These are phyloP conservation scores for Neoscelio sp. DNA, from an alignment of 2,888 invertebrate species.

Conservation along the genomic window DNA sequence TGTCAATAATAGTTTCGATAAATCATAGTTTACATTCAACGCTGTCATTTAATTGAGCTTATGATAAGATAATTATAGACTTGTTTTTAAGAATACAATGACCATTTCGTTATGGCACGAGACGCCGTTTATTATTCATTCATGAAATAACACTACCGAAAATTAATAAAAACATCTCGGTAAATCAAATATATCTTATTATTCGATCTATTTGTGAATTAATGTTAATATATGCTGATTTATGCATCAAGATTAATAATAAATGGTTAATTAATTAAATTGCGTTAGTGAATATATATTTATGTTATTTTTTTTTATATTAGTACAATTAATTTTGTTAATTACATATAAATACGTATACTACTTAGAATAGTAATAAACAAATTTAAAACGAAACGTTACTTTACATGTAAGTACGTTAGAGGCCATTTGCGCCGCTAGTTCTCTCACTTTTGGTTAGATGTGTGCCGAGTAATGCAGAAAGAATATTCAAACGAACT, in stretches of 20 bases:
- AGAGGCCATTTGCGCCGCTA: too few species aligned
- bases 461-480: too few species aligned
- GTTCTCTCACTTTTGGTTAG: too few species aligned
- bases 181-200: conserved; percentile 22
- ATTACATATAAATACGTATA: too few species aligned
- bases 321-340: too few species aligned
- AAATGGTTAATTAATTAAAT: conserved; percentile 15
- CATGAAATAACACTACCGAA: conserved; percentile 38
- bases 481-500: too few species aligned
- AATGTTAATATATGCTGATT: conserved; percentile 7
- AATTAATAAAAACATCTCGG: conserved; percentile 18
- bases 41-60: conserved; percentile 28
- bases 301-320: not conserved
- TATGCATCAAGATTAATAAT: conserved; percentile 4
- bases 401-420: too few species aligned
- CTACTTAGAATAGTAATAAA: too few species aligned
- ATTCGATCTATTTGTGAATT: conserved; percentile 30
- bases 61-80: conserved; percentile 49
- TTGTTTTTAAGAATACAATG: conserved; percentile 51
- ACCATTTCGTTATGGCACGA: conserved; percentile 30
- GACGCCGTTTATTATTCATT: conserved; percentile 35
- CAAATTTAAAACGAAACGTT: too few species aligned
- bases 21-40: not conserved
- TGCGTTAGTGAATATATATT: too few species aligned
- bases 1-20: conserved; percentile 27